Base-by-base conservation (phyloP, 2,888 invertebrate species). In the Coelopa pilipes region DNA sequence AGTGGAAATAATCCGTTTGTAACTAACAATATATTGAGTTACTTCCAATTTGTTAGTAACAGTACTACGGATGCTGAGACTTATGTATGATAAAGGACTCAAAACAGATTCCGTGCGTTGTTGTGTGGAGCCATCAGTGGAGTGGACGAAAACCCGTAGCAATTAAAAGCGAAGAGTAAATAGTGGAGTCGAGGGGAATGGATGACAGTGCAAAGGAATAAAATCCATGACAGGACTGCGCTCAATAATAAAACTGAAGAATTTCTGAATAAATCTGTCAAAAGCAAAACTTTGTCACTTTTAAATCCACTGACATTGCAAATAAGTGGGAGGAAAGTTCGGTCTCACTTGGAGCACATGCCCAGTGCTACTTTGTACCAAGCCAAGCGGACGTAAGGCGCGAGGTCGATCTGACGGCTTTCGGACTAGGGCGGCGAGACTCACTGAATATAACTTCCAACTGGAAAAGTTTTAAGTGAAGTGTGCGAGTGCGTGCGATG, bases 251-350 rank as follows among this genome's bases (percentile, higher is more conserved):
- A n/a, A 46, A 17, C 47, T 65, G 21, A 47, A 24, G 57, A 69
- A 17, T 57, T 46, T 10, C 34, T 57, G n/a, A 74, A 74, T 70
- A 74, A 75, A 57, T 45, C 68, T 72, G 74, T 63, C 68, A 73
- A 19, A 70, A 53, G 53, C 62, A 70, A 63, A 73, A 73, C 55
- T 67, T 68, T 60, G 34, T 66, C 50, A 45, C 66, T 17, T 65
- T 55, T 60, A 73, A 60, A 72, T 55, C 17, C 72, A 62, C 53
- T 65, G 63, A 57, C 46, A 59, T 21, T 13, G 62, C 49, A 46
- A 70, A 60, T 50, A 57, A 19, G 21, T 62, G 15, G n/a, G 10
- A 53, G 21, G 60, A 21, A 62, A 34, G 7, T 19, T 47, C 50
- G 45, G 24, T 21, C 19, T 19, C 19, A 45, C 9, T n/a, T 10